Conservation (phyloP, 2,888 invertebrate genomes). For the Trichopria drosophilae region DNA sequence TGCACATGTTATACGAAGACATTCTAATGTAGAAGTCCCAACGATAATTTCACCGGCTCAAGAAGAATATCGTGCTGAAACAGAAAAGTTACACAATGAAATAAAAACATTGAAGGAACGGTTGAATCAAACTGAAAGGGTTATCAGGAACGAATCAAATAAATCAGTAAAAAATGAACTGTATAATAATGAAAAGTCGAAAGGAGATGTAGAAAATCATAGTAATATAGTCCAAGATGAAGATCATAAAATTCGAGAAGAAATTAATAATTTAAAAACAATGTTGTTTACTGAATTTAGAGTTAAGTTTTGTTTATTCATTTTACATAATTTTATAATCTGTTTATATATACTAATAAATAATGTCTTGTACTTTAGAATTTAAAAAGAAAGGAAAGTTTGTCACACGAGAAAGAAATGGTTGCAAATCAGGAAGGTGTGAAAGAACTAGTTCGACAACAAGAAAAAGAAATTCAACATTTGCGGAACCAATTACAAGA, state of each 20-base stretch:
- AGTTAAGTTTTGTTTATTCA: slow-evolving; percentile 36
- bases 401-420: slow-evolving; percentile 42
- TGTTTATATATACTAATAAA: background rate
- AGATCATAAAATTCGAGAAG: slow-evolving; percentile 46
- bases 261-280: slow-evolving; percentile 46
- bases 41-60: slow-evolving; percentile 46
- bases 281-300: slow-evolving; percentile 51
- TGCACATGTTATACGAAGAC: slow-evolving; percentile 67
- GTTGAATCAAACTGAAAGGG: slow-evolving; percentile 64
- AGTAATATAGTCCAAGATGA: slow-evolving; percentile 35
- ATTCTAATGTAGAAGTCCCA: slow-evolving; percentile 51
- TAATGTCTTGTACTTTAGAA: slow-evolving; percentile 34
- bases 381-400: slow-evolving; percentile 39
- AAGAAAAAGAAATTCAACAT: slow-evolving; percentile 61
- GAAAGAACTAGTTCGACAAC: slow-evolving; percentile 60
- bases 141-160: slow-evolving; percentile 57
- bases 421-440: slow-evolving; percentile 57
- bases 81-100: slow-evolving; percentile 67
- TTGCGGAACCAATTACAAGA: slow-evolving; percentile 61
- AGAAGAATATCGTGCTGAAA: slow-evolving; percentile 62
- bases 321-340: slow-evolving; percentile 3
- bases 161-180: slow-evolving; percentile 39
- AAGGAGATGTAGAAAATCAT: slow-evolving; percentile 28
- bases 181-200: slow-evolving; percentile 25
- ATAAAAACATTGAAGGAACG: slow-evolving; percentile 68